Base-by-base conservation (phyloP, 1,140 invertebrate species). In the Dendrolimus punctatus region DNA sequence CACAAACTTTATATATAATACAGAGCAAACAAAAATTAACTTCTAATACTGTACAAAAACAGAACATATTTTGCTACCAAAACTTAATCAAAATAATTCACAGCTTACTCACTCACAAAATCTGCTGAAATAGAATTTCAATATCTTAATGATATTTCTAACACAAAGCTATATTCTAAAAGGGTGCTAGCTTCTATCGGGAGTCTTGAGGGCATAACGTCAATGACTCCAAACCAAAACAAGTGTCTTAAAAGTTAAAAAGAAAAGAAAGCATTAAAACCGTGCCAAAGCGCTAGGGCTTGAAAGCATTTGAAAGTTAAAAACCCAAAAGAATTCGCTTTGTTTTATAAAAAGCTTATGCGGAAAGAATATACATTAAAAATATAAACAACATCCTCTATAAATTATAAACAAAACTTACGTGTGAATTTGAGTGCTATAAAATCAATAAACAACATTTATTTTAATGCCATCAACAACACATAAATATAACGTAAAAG, bases 201-300 rank as follows among this genome's bases (percentile, higher is more conserved):
- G 77, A 82, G 77, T 60, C 68, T 57, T 80, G 76, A 73, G 79
- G 77, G 70, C 79, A 82, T 79, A 84, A 76, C 58, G 66, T 73
- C 78, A 79, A 65, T 44, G 67, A 73, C 76, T 78, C 77, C 73
- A 53, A 59, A 67, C 36, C 62, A 61, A 66, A 48, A 40, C 37
- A 54, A 60, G 57, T 62, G 64, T 52, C 55, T 48, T 55, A 38
- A 57, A 52, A 67, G 46, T 48, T 44, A 55, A 55, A 48, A 46
- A 43, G 38, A 38, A 46, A 5, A 48, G 38, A 48, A 48, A 55
- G 41, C 38, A 41, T 46, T 40, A 42, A 40, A 55, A 39, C 47
- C 44, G 23, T 45, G 48, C 6, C 39, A 55, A 38, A 49, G n/a
- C n/a, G n/a, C n/a, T n/a, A n/a, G n/a, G n/a, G n/a, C n/a, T n/a